These are phyloP conservation scores for Centropyge bicolor DNA, from an alignment of 2,797 vertebrate genomes.

Conservation along the genomic window DNA sequence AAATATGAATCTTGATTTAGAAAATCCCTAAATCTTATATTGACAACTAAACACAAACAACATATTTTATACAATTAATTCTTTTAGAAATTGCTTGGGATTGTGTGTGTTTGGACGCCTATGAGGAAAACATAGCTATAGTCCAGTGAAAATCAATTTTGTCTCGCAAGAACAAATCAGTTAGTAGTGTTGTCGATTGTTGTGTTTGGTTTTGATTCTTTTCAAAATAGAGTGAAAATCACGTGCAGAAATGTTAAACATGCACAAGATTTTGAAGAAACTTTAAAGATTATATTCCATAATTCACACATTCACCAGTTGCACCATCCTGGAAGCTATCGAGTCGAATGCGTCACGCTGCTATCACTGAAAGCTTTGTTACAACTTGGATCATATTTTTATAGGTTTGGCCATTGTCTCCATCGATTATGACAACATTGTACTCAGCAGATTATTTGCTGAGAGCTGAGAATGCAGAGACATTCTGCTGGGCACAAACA, in stretches of 20 bases:
- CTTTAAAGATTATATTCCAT: not conserved
- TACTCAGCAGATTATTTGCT: not conserved
- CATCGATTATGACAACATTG: not conserved
- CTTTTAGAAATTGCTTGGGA: not conserved
- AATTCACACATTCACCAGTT: not conserved
- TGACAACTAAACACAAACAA: not conserved
- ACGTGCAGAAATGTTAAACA: not conserved
- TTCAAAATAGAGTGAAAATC: not conserved
- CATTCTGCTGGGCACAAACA: not conserved
- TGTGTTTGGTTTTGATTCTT: not conserved
- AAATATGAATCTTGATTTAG: too few species aligned
- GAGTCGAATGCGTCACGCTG: not conserved
- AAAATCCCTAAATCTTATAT: not conserved
- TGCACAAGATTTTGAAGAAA: too few species aligned
- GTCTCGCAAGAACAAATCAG: not conserved
- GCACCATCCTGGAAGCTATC: not conserved
- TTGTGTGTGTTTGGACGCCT: not conserved
- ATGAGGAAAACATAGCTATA: not conserved
- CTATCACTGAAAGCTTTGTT: slow-evolving; percentile 1
- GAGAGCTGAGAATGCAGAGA: not conserved
- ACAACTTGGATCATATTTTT: not conserved
- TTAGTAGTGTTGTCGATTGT: not conserved
- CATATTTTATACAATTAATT: not conserved
- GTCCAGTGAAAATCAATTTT: not conserved
- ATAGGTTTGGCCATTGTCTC: slow-evolving; percentile 9